Base-by-base conservation (phyloP, 2,113 vertebrate genomes). In the Protomyctophum bolini region DNA sequence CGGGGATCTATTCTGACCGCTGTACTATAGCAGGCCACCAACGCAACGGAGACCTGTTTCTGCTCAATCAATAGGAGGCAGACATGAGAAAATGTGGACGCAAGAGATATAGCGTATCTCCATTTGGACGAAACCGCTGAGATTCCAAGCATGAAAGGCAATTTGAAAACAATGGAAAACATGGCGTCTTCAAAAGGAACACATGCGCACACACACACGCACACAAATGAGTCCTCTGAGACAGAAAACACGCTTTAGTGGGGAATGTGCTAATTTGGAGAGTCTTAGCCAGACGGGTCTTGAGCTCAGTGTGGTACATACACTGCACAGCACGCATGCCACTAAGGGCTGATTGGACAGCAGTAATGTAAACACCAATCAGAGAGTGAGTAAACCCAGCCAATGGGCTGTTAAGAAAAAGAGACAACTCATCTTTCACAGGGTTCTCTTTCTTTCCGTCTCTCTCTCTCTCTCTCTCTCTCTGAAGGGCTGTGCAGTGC, bases 341-440 rank as follows among this genome's bases (percentile, higher is more conserved):
- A 54, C 75, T n/a, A 58, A 74, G 59, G 73, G 49, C 77, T 86
- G 87, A 87, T 83, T 88, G 85, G 79, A 83, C 1, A 9, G 71
- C 66, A 46, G 29, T 70, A 85, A 86, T 50, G 60, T 87, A 89
- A 91, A 91, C 86, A 87, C 85, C 85, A 89, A 89, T 89, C 89
- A 89, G 80, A 77, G 84, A 57, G 75, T 66, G 82, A 82, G 75
- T 72, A 79, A 81, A 83, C 68, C 12, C 7, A 45, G 70, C 81
- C 76, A 85, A 75, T 76, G 79, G 63, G 69, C 80, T 79, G 80
- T 76, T 73, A 69, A 76, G 10, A 15, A 72, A 64, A 67, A 55
- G 10, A 69, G 62, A 68, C 65, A 77, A 15, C 33, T 47, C 60
- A 63, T 57, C 61, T 14, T 12, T 41, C 3, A 15, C 8, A 41